These are phyloP conservation scores for Lanistes nyassanus DNA, from an alignment of 1,140 invertebrate species.

Conservation along the genomic window DNA sequence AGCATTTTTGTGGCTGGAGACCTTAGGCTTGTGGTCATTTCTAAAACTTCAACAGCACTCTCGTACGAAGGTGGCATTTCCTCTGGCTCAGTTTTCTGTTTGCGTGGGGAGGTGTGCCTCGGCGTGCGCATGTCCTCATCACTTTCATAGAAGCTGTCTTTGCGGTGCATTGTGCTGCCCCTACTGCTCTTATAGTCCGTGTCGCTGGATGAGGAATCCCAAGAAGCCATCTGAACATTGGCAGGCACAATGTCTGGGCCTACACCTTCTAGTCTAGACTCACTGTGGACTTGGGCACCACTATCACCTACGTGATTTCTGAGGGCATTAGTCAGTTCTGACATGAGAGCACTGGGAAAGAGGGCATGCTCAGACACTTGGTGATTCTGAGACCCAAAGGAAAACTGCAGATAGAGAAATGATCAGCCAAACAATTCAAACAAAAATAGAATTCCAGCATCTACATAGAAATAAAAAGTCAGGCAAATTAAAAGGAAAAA, in stretches of 20 bases:
- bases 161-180: slow-evolving; percentile 31
- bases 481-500: slow-evolving; percentile 12
- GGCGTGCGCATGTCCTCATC: slow-evolving; percentile 47
- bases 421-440: background rate
- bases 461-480: slow-evolving; percentile 12
- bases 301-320: background rate
- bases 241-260: background rate
- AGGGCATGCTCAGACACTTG: slow-evolving; percentile 12
- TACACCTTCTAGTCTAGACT: slow-evolving; percentile 27
- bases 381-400: slow-evolving; percentile 24
- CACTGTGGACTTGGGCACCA: slow-evolving; percentile 25
- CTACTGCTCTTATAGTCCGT: slow-evolving; percentile 28
- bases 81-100: slow-evolving; percentile 33
- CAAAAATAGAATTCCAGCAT: slow-evolving; percentile 15
- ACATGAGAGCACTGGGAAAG: slow-evolving; percentile 23
- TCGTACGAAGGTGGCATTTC: slow-evolving; percentile 41
- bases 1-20: slow-evolving; percentile 9
- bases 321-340: slow-evolving; percentile 9
- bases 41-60: slow-evolving; percentile 30
- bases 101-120: slow-evolving; percentile 24
- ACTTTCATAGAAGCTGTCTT: slow-evolving; percentile 62
- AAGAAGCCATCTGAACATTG: slow-evolving; percentile 19
- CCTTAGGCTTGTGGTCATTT: slow-evolving; percentile 4
- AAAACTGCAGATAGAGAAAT: slow-evolving; percentile 27
- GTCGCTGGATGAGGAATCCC: slow-evolving; percentile 32